A percentile compares a stretch with the other conserved stretches of the same genome.
phyloP scores from a whole-genome alignment of 2,797 vertebrate genomes.

The Octomys mimax region DNA sequence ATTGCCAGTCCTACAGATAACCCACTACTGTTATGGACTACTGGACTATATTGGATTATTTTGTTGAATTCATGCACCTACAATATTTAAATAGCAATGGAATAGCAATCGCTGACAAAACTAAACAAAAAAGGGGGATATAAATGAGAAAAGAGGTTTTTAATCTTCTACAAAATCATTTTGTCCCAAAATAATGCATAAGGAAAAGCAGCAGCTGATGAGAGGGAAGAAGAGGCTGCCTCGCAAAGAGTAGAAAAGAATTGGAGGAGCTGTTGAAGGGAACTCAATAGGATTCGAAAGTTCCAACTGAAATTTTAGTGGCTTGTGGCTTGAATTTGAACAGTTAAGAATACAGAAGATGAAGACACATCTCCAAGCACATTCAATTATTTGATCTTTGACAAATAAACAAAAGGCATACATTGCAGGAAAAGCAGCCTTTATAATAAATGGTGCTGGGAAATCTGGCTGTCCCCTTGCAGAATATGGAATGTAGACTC shows the following conservation, averaged over 20 bases:
- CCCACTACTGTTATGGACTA: too few relatives aligned
- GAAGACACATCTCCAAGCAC: neutral
- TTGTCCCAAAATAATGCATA: constrained; percentile 12
- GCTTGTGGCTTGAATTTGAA: constrained; percentile 6
- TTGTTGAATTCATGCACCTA: too few relatives aligned
- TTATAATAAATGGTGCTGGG: neutral
- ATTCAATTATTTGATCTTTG: neutral
- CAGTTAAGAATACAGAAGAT: constrained; percentile 28
- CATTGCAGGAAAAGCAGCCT: neutral
- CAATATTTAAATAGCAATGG: too few relatives aligned
- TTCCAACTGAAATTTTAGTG: constrained; percentile 38
- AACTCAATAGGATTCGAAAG: constrained; percentile 43
- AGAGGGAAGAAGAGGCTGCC: neutral
- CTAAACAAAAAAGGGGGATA: too few relatives aligned
- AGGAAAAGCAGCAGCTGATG: neutral
- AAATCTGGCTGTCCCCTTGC: neutral
- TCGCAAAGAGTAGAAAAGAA: constrained; percentile 23
- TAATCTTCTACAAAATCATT: neutral
- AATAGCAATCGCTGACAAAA: too few relatives aligned
- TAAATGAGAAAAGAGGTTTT: neutral
- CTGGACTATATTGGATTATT: too few relatives aligned
- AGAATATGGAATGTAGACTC: neutral
- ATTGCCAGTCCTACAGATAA: too few relatives aligned
- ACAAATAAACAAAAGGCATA: neutral
- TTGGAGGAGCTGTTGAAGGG: neutral